A percentile compares a stretch with the other conserved stretches of the same genome.
Evolutionary conservation across 2,888 invertebrate genomes (phyloP).

Genomic region (Agonum fuliginosum): DNA sequence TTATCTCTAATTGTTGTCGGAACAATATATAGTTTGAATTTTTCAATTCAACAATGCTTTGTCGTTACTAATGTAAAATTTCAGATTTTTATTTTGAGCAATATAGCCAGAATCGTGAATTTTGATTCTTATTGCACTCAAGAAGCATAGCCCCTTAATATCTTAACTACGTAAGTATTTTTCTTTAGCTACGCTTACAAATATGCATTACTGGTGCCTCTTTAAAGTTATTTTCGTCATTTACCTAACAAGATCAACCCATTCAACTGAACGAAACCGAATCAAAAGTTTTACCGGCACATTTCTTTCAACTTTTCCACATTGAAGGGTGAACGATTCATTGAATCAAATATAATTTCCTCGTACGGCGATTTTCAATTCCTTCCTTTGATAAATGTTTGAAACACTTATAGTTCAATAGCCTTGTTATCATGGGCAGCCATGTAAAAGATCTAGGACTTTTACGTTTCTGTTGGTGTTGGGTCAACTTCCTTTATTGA

Average conservation of each 20-base stretch:
- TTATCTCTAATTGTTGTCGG: too few species aligned
- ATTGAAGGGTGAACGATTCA: not conserved
- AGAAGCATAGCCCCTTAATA: too few species aligned
- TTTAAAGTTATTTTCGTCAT: too few species aligned
- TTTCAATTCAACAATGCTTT: too few species aligned
- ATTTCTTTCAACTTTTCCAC: not conserved
- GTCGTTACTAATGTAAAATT: too few species aligned
- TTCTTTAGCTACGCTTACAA: too few species aligned
- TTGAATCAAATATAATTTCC: not conserved
- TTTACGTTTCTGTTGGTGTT: conserved; percentile 28
- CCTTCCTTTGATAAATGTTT: conserved; percentile 5
- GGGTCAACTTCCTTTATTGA: conserved; percentile 53
- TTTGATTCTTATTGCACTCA: too few species aligned
- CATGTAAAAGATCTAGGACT: conserved; percentile 25
- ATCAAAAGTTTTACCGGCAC: not conserved
- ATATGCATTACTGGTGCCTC: too few species aligned
- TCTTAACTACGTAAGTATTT: too few species aligned
- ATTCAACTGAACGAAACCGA: not conserved
- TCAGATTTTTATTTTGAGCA: too few species aligned
- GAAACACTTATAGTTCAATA: conserved; percentile 38
- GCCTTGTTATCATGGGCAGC: conserved; percentile 33
- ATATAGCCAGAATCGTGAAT: too few species aligned
- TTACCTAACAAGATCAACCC: not conserved
- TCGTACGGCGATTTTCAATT: not conserved
- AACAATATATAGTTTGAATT: too few species aligned